phyloP scores from a whole-genome alignment of 2,888 invertebrate species.

The Palloptera scutellata region DNA sequence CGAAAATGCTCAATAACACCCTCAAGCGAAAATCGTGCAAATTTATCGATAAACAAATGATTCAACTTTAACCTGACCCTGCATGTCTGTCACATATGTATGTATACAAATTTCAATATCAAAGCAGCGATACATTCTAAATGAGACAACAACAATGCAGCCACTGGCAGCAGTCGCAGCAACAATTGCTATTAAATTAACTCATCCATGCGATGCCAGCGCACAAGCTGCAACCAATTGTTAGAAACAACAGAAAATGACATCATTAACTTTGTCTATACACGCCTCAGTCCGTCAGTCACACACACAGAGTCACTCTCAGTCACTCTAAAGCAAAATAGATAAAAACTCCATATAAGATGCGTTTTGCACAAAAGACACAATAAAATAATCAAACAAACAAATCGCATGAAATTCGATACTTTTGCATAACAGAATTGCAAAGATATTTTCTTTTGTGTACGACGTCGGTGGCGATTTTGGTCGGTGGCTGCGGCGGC shows the following conservation, averaged over 20 bases:
- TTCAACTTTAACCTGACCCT: slow-evolving; percentile 62
- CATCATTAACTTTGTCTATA: too few species aligned
- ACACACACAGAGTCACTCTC: background rate
- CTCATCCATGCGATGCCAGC: too few species aligned
- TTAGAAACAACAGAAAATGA: too few species aligned
- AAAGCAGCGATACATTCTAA: too few species aligned
- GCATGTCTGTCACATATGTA: slow-evolving; percentile 52
- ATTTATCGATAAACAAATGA: slow-evolving; percentile 47
- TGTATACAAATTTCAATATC: background rate
- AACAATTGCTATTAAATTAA: too few species aligned
- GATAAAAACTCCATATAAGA: background rate
- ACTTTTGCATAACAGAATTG: background rate
- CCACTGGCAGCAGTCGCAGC: too few species aligned
- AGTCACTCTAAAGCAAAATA: background rate
- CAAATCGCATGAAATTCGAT: background rate
- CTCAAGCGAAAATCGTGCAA: slow-evolving; percentile 18
- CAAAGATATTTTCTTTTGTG: too few species aligned
- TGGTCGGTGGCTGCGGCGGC: too few species aligned
- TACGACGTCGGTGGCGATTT: too few species aligned
- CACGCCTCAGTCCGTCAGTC: background rate
- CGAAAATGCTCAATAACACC: slow-evolving; percentile 13
- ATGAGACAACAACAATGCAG: too few species aligned
- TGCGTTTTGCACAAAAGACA: background rate
- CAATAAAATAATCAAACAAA: slow-evolving; percentile 4
- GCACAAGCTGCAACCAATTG: too few species aligned